These are phyloP conservation scores for Zonitis immaculata DNA, from an alignment of 2,888 invertebrate genomes.

Conservation along the genomic window DNA sequence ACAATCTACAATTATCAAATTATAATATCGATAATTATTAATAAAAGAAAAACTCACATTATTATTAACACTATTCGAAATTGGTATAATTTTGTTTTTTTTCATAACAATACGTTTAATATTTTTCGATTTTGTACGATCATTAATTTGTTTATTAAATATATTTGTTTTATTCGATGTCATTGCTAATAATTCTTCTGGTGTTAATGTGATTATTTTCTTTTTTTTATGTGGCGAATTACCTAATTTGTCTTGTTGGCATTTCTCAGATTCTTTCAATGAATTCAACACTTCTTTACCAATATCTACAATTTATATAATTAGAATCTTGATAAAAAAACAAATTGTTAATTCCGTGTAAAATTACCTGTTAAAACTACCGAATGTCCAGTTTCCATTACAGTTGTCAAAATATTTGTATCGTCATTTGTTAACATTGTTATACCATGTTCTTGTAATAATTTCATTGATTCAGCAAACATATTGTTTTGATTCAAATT, in stretches of 20 bases:
- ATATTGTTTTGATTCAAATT: slow-evolving; percentile 2
- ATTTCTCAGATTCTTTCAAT: slow-evolving; percentile 45
- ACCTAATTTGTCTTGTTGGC: slow-evolving; percentile 23
- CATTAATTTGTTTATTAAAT: slow-evolving; percentile 34
- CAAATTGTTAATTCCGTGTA: not conserved
- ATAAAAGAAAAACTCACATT: slow-evolving; percentile 15
- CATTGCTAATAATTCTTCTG: slow-evolving; percentile 52
- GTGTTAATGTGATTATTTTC: slow-evolving; percentile 53
- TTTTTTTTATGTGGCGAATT: slow-evolving; percentile 28
- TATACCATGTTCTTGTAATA: slow-evolving; percentile 81
- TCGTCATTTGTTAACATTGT: slow-evolving; percentile 77
- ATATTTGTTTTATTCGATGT: slow-evolving; percentile 28
- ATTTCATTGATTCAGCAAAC: slow-evolving; percentile 53
- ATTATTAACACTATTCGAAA: slow-evolving; percentile 28
- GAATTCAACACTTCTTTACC: slow-evolving; percentile 70
- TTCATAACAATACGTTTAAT: slow-evolving; percentile 44
- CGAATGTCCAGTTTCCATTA: slow-evolving; percentile 80
- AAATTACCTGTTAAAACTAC: slow-evolving; percentile 74
- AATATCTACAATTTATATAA: slow-evolving; percentile 59
- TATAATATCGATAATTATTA: slow-evolving; percentile 5
- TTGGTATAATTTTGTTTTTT: slow-evolving; percentile 40
- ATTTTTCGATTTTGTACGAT: slow-evolving; percentile 29
- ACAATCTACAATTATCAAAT: not conserved
- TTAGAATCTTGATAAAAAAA: too few relatives aligned
- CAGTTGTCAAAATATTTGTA: slow-evolving; percentile 67